Evolutionary conservation across 1,140 invertebrate species (phyloP).

Genomic region (Rhyacophila brunnea): DNA sequence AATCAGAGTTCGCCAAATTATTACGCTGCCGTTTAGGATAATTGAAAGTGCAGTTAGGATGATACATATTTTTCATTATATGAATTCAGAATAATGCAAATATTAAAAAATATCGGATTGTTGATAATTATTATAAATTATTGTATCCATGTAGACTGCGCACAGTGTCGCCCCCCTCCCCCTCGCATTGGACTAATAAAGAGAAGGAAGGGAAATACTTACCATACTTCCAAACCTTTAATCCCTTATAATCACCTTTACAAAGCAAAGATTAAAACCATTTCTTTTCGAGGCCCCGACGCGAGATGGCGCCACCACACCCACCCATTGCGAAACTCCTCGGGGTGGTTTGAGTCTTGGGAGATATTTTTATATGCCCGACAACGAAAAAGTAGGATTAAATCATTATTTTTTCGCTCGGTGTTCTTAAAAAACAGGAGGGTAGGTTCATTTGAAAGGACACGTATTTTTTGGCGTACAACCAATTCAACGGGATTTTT

Average conservation of each 20-base stretch:
- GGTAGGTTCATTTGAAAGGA: slow-evolving; percentile 28
- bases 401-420: slow-evolving; percentile 36
- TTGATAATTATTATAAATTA: no score
- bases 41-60: no score
- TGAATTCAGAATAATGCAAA: no score
- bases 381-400: slow-evolving; percentile 36
- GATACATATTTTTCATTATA: no score
- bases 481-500: slow-evolving; percentile 13
- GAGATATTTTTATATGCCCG: slow-evolving; percentile 35
- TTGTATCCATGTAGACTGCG: no score
- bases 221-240: slow-evolving; percentile 45
- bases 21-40: no score
- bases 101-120: no score
- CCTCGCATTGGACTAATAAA: slow-evolving; percentile 20
- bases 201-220: slow-evolving; percentile 30
- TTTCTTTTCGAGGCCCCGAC: slow-evolving; percentile 43
- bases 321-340: slow-evolving; percentile 17
- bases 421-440: slow-evolving; percentile 22
- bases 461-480: slow-evolving; percentile 24
- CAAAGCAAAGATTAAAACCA: slow-evolving; percentile 61
- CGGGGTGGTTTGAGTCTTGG: slow-evolving; percentile 2
- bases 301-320: slow-evolving; percentile 12
- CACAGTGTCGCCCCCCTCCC: neutral
- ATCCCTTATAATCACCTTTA: slow-evolving; percentile 59
- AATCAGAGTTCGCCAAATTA: no score